A percentile compares a stretch with the other conserved stretches of the same genome.
Conservation (phyloP, 2,797 vertebrate genomes). For the Capromys pilorides region DNA sequence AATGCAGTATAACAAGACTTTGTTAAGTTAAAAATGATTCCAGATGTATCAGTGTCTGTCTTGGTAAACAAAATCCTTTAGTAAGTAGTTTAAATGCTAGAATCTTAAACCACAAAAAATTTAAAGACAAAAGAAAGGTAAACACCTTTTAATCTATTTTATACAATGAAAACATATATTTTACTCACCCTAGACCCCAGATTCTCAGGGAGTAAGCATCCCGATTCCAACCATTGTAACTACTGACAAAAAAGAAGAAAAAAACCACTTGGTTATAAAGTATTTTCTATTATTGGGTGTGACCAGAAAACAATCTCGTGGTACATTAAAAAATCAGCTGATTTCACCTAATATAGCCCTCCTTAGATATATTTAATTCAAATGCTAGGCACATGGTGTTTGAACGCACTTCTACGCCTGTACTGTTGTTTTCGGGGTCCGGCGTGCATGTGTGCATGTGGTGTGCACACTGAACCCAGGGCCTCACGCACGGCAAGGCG, state of each 20-base stretch:
- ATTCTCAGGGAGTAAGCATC: slow-evolving; percentile 93
- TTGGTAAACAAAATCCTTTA: slow-evolving; percentile 35
- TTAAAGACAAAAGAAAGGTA: slow-evolving; percentile 21
- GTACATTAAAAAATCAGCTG: slow-evolving; percentile 1
- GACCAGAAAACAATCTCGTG: slow-evolving; percentile 11
- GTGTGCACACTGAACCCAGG: not conserved
- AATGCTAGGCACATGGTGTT: not conserved
- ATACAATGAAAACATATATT: not conserved
- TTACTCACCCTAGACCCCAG: slow-evolving; percentile 94
- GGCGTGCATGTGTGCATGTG: no score
- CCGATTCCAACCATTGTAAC: slow-evolving; percentile 95
- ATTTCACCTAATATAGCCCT: not conserved
- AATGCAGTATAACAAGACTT: not conserved
- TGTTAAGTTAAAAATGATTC: slow-evolving; percentile 42
- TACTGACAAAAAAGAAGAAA: slow-evolving; percentile 84
- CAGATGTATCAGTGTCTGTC: not conserved
- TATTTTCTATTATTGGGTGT: slow-evolving; percentile 12
- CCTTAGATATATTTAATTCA: not conserved
- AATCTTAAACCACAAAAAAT: slow-evolving; percentile 35
- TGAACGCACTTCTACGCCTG: not conserved
- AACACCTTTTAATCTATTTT: not conserved
- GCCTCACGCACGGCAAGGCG: not conserved
- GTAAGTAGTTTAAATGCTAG: slow-evolving; percentile 4
- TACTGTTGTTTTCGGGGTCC: not conserved
- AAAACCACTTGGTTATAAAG: slow-evolving; percentile 40